Base-by-base conservation (phyloP, 2,888 invertebrate genomes). In the Conchocele bisecta region DNA sequence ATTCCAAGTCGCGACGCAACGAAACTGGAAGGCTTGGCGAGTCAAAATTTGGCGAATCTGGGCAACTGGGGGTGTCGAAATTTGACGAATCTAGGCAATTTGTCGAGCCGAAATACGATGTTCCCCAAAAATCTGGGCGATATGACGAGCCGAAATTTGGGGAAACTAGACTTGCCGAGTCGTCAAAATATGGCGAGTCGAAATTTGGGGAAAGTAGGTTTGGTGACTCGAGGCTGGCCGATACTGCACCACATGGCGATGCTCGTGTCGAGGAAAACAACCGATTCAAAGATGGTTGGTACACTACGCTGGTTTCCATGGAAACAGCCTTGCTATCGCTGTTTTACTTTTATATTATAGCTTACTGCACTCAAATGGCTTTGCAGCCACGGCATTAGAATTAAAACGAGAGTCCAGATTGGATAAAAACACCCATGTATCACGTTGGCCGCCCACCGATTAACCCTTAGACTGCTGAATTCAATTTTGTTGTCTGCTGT, bases 251-350 rank as follows among this genome's bases (percentile, higher is more conserved):
- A 7, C 11, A 4, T 3, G 20, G 20, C 5, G 69, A 63, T 39
- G 37, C 63, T 46, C 57, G 63, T 56, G 60, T 70, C 28, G 54
- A 58, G 37, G 67, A 71, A 56, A 56, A 63, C 22, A 44, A 57
- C 48, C 42, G 73, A 68, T 74, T 74, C 29, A 46, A 60, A 22
- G 68, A 74, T 65, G 74, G 74, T 74, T 74, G 60, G 74, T 74
- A 65, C 51, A 20, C 51, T 51, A 51, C 35, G 20, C 51, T 51
- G 51, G 51, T 51, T 26, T 31, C 51, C 29, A 51, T 31, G 31
- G 35, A 33, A 13, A 22, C 51, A 22, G 51, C 33, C 7, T 20
- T 51, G 51, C 51, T 51, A 33, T 51, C 51, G 31, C 31, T n/a
- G n/a, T n/a, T n/a, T n/a, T n/a, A n/a, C n/a, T n/a, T n/a, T n/a